Conservation (phyloP, 2,797 vertebrate genomes). For the Brotogeris chrysoptera region DNA sequence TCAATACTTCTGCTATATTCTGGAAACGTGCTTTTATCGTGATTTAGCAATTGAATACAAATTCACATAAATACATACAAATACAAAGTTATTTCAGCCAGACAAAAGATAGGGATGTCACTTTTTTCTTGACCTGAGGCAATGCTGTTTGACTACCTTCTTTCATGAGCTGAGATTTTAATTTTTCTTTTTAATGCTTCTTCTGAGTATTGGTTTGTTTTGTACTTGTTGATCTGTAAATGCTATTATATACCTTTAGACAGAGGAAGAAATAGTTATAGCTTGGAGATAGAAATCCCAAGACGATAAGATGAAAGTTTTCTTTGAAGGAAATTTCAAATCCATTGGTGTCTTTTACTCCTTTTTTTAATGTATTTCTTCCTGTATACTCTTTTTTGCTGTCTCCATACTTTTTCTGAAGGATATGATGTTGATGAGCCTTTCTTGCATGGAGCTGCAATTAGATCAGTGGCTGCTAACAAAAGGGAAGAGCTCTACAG, state of each 20-base stretch:
- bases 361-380: background rate
- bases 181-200: background rate
- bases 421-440: constrained; percentile 95
- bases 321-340: background rate
- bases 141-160: background rate
- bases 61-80: background rate
- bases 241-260: background rate
- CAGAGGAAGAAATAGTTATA: background rate
- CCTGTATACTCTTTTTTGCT: background rate
- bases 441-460: constrained; percentile 95
- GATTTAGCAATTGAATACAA: background rate
- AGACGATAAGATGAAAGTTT: background rate
- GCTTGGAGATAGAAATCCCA: background rate
- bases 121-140: background rate
- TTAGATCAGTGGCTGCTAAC: constrained; percentile 91
- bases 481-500: constrained; percentile 85
- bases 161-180: background rate
- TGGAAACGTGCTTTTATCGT: background rate
- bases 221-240: background rate
- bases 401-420: constrained; percentile 48
- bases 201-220: background rate
- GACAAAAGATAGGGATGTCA: background rate
- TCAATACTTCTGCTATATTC: background rate
- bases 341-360: background rate
- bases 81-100: background rate